Base-by-base conservation (phyloP, 2,113 vertebrate species). In the Melanocharis versteri region DNA sequence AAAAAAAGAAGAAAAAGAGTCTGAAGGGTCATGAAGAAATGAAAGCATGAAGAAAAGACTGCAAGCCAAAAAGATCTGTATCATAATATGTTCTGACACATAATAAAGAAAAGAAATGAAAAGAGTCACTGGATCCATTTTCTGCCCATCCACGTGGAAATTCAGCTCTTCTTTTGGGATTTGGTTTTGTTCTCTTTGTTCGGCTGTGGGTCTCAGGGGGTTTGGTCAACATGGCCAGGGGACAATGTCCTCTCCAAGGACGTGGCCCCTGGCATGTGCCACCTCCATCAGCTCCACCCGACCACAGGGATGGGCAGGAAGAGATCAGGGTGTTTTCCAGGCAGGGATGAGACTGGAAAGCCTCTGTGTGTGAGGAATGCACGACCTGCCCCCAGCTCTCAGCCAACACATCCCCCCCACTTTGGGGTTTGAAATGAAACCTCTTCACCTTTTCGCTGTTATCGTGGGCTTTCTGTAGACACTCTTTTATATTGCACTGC, bases 391-490 rank as follows among this genome's bases (percentile, higher is more conserved):
- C 83, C 79, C 90, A 81, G 0, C 33, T 92, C 64, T 71, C 17
- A 28, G 31, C 64, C 84, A 68, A 56, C 15, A 60, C 31, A 45
- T 35, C 64, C 76, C 84, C 76, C 76, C 83, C 79, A 39, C 83
- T 83, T 75, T 11, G 60, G 85, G 94, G 56, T 87, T 95, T 97
- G 53, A 89, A 89, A 90, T 70, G 82, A 93, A 95, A 81, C 83
- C 76, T 60, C 88, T 86, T 89, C 88, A 75, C 50, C 6, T 94
- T 77, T 87, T 47, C 0, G 1, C 58, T 30, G 35, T 90, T 86
- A 90, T 7, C 5, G 0, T n/a, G 54, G 90, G 64, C 68, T 96
- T 96, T 93, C 79, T 33, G 19, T 35, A 90, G 76, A 33, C 5
- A 6, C 60, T 87, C 33, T 68, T 93, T 86, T 65, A 87, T 96